These are phyloP conservation scores for Stegastes partitus DNA, from an alignment of 2,113 vertebrate genomes.

Conservation along the genomic window DNA sequence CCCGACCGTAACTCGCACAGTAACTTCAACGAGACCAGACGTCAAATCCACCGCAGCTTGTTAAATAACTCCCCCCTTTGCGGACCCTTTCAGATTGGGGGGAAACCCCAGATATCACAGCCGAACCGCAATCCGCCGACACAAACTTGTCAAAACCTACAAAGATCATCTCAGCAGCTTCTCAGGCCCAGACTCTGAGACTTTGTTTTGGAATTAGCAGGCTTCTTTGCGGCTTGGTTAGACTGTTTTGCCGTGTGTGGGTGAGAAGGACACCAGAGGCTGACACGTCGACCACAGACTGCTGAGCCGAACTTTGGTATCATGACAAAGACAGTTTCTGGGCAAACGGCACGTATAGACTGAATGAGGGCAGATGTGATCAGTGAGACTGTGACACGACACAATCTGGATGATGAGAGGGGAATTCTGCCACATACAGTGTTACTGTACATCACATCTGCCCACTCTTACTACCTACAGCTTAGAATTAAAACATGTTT, in stretches of 20 bases:
- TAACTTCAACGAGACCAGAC: slow-evolving; percentile 52
- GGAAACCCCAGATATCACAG: slow-evolving; percentile 52
- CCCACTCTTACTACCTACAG: not conserved
- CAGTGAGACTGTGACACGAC: slow-evolving; percentile 10
- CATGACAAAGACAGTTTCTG: slow-evolving; percentile 53
- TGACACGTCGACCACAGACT: slow-evolving; percentile 52
- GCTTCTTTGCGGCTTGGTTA: slow-evolving; percentile 40
- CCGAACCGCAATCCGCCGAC: slow-evolving; percentile 26
- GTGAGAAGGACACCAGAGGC: slow-evolving; percentile 60
- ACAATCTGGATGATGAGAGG: slow-evolving; percentile 9
- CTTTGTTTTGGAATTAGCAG: slow-evolving; percentile 60
- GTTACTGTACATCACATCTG: slow-evolving; percentile 10
- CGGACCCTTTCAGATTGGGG: slow-evolving; percentile 53
- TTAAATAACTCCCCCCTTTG: slow-evolving; percentile 53
- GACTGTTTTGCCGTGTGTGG: slow-evolving; percentile 53
- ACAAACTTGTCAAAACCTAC: slow-evolving; percentile 30
- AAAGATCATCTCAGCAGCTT: slow-evolving; percentile 28
- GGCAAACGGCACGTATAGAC: not conserved
- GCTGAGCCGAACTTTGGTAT: slow-evolving; percentile 44
- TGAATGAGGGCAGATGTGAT: slow-evolving; percentile 41
- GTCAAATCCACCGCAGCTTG: slow-evolving; percentile 56
- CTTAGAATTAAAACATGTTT: slow-evolving; percentile 14
- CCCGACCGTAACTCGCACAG: slow-evolving; percentile 28
- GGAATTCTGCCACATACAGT: slow-evolving; percentile 32
- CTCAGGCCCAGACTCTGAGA: slow-evolving; percentile 60